phyloP scores from a whole-genome alignment of 2,888 invertebrate genomes.

The Pachymerium ferrugineum region DNA sequence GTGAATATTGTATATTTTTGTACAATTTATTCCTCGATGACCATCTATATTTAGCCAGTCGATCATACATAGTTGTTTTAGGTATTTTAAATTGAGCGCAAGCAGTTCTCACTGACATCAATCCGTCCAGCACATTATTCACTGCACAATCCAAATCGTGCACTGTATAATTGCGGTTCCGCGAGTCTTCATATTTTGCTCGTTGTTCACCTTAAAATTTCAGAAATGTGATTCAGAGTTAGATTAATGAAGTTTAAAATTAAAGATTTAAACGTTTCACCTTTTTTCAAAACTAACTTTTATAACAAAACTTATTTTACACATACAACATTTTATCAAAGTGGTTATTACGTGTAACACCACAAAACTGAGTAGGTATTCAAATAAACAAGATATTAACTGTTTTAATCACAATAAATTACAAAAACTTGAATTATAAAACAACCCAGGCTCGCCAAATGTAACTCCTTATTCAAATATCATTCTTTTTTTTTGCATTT shows the following conservation, averaged over 20 bases:
- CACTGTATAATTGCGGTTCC: background rate
- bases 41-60: conserved; percentile 9
- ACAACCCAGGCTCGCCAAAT: too few species aligned
- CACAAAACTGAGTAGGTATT: too few species aligned
- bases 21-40: background rate
- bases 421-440: too few species aligned
- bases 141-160: background rate
- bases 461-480: too few species aligned
- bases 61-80: conserved; percentile 3
- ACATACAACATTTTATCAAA: too few species aligned
- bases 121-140: background rate
- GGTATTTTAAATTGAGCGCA: background rate
- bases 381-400: too few species aligned
- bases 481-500: too few species aligned
- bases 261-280: background rate
- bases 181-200: background rate
- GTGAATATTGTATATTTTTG: background rate
- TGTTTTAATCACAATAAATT: too few species aligned
- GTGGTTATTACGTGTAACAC: too few species aligned
- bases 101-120: background rate
- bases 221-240: conserved; percentile 7
- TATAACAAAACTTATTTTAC: too few species aligned
- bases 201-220: background rate
- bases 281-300: too few species aligned
- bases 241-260: background rate